Base-by-base conservation (phyloP, 2,113 vertebrate species). In the Gasterosteus nipponicus region DNA sequence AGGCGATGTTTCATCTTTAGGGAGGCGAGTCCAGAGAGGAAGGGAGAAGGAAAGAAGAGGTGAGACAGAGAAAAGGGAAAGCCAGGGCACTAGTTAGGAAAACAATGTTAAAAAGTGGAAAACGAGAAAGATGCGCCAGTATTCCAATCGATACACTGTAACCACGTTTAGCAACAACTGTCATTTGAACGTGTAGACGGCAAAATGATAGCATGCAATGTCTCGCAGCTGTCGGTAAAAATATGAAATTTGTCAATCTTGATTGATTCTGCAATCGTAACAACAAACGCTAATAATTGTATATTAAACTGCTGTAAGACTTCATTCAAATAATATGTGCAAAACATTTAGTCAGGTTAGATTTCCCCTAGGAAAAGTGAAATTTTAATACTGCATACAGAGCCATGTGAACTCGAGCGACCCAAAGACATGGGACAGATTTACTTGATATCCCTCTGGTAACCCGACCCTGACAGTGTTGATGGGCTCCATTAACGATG, bases 1-100 rank as follows among this genome's bases (percentile, higher is more conserved):
- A 99, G 97, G 93, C 94, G 96, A 89, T 94, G 96, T 91, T 94
- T 97, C 96, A 96, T 96, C 98, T 99, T 95, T 87, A 93, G 93
- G 92, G 92, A 86, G 92, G 91, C 93, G 94, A 89, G 94, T 93
- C 82, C 79, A 94, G 86, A 77, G 61, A 84, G 59, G 74, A 78
- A 58, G 63, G 71, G 56, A 84, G 47, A 65, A 38, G 63, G 75
- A 72, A 79, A 60, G 38, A 83, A 29, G 84, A 33, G 67, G 66
- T 78, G 76, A 89, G 64, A 86, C 12, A 84, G 66, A 77, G 74
- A 3, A 58, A 76, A 70, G 74, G 70, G 83, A 65, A 60, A 70
- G 81, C 54, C 10, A 39, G 33, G 71, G 56, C 10, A 56, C 14
- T 15, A 66, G 60, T 66, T 61, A 54, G 61, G 46, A 74, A 80